phyloP scores from a whole-genome alignment of 2,888 invertebrate genomes.

The Epinotia ramella region DNA sequence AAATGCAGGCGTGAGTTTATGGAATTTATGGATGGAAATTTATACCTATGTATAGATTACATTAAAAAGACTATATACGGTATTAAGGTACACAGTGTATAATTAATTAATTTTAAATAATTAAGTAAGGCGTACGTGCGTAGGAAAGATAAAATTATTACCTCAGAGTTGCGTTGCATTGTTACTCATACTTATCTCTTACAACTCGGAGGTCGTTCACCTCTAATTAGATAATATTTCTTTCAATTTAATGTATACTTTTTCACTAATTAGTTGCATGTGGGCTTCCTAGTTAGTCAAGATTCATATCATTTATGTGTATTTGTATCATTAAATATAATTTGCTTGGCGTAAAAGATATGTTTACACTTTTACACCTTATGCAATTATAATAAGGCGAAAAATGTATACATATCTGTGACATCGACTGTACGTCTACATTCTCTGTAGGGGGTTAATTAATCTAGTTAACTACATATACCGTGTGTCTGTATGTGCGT shows the following conservation, averaged over 20 bases:
- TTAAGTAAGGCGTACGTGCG: conserved; percentile 8
- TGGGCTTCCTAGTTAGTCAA: neutral
- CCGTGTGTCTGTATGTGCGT: neutral
- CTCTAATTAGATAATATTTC: conserved; percentile 15
- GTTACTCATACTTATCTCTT: conserved; percentile 26
- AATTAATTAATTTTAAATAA: neutral
- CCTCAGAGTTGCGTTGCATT: conserved; percentile 19
- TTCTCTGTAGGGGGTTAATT: neutral
- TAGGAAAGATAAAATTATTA: conserved; percentile 19
- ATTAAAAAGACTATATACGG: too few species aligned
- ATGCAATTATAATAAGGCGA: too few species aligned
- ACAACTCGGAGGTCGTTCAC: conserved; percentile 9
- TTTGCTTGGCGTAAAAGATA: neutral
- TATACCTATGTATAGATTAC: too few species aligned
- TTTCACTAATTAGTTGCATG: conserved; percentile 17
- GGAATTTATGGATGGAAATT: too few species aligned
- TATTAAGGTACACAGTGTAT: neutral
- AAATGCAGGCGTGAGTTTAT: too few species aligned
- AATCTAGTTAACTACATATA: neutral
- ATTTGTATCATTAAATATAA: neutral
- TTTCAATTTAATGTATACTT: neutral
- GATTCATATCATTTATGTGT: neutral
- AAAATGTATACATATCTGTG: too few species aligned
- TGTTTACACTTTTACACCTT: too few species aligned
- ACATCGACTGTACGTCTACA: neutral